Base-by-base conservation (phyloP, 2,113 vertebrate species). In the Tyrannus savana region DNA sequence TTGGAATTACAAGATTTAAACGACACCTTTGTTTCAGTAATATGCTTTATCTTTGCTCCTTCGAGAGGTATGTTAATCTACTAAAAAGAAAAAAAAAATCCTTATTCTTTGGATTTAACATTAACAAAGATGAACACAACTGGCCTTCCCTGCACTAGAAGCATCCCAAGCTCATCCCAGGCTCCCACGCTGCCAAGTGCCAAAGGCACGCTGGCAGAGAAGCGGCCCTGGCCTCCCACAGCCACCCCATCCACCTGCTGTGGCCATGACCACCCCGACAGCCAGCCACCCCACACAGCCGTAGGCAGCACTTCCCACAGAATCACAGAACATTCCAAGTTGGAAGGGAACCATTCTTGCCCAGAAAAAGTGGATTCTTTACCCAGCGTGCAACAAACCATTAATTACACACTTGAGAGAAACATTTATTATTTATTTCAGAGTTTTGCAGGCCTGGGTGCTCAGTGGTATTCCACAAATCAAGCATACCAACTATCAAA, bases 1-100 rank as follows among this genome's bases (percentile, higher is more conserved):
- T 1, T 0, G 0, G 7, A 79, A 12, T 2, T 13, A 12, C 0
- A 3, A 77, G 13, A n/a, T 59, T 71, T 41, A 1, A 1, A 24
- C 0, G 68, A 22, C n/a, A 15, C 9, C 14, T 46, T 28, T n/a
- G 10, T 47, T 76, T 58, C 47, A 58, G 21, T 19, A 35, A 44
- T 2, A 4, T 0, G 1, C 8, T 69, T 55, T 28, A n/a, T 18
- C 33, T 50, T 73, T 25, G 8, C 17, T 74, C 23, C 13, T 56
- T 27, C 6, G 1, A 25, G 16, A 68, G 2, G 5, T 31, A 15
- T 0, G 10, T 21, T 18, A 63, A 16, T 10, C 6, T 22, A 4
- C 31, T 7, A 27, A 12, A 42, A 31, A 12, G 31, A 39, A 41
- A 22, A 8, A 42, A 56, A 3, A 66, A 39, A 42, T 1, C 33